A percentile compares a stretch with the other conserved stretches of the same genome.
Evolutionary conservation across 2,113 vertebrate species (phyloP).

Genomic region (Alectura lathami): DNA sequence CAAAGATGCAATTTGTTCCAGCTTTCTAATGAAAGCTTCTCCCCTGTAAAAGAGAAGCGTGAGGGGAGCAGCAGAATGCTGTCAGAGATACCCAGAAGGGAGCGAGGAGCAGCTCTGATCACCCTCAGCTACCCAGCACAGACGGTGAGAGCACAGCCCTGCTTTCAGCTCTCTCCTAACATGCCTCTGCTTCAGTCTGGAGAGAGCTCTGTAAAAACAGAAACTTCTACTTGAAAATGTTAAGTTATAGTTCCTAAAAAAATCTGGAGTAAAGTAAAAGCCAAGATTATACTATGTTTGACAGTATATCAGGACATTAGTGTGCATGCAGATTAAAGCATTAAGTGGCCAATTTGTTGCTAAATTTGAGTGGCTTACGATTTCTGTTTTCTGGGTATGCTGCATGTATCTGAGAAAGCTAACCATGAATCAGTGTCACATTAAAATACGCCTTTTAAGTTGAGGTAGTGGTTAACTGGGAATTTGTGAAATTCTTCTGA

Average conservation of each 20-base stretch:
- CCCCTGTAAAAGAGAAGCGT: slow-evolving; percentile 42
- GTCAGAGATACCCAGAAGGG: neutral
- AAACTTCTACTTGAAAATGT: neutral
- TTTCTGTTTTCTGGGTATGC: neutral
- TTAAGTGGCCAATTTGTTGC: slow-evolving; percentile 7
- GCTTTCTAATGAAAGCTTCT: slow-evolving; percentile 52
- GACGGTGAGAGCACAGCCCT: neutral
- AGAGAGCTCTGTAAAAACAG: neutral
- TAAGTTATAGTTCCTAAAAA: neutral
- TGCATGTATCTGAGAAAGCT: neutral
- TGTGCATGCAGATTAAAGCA: slow-evolving; percentile 12
- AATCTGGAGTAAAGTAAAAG: neutral
- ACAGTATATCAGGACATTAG: neutral
- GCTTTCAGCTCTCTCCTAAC: slow-evolving; percentile 12
- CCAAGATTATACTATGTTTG: neutral
- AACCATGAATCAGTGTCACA: neutral
- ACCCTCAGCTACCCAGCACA: neutral
- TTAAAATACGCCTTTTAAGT: neutral
- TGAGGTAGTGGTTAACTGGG: neutral
- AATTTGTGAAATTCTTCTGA: neutral
- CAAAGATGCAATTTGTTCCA: slow-evolving; percentile 59
- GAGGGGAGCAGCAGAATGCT: neutral
- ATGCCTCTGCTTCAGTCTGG: slow-evolving; percentile 21
- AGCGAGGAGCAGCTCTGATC: neutral
- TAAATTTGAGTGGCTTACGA: neutral